These are phyloP conservation scores for Pyralis farinalis DNA, from an alignment of 2,888 invertebrate species.

Conservation along the genomic window DNA sequence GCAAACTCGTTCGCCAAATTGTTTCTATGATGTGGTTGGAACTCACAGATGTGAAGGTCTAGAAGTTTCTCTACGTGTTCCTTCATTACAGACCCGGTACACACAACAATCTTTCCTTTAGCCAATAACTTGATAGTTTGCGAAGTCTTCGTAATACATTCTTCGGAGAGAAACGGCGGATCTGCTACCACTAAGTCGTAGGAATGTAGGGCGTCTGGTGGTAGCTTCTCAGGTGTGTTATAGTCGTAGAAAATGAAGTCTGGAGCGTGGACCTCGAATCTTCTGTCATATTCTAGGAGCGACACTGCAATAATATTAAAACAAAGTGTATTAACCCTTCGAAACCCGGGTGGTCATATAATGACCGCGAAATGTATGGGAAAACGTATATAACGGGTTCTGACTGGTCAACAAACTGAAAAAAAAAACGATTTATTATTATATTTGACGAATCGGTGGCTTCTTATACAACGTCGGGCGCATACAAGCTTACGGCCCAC, in stretches of 20 bases:
- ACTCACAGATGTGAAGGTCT: constrained; percentile 83
- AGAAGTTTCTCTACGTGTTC: constrained; percentile 84
- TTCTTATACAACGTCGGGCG: too few species aligned
- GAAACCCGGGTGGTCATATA: too few species aligned
- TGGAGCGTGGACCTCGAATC: constrained; percentile 89
- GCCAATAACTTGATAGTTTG: constrained; percentile 87
- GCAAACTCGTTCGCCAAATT: constrained; percentile 96
- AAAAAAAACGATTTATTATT: too few species aligned
- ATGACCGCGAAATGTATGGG: too few species aligned
- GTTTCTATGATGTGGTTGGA: constrained; percentile 91
- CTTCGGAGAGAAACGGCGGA: constrained; percentile 96
- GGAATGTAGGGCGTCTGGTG: constrained; percentile 75
- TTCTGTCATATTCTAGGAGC: constrained; percentile 91
- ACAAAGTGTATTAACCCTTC: too few species aligned
- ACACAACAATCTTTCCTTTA: constrained; percentile 90
- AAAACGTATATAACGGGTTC: too few species aligned
- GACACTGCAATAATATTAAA: constrained; percentile 79
- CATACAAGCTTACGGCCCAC: too few species aligned
- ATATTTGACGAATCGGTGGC: too few species aligned
- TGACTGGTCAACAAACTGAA: too few species aligned
- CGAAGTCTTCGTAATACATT: constrained; percentile 92
- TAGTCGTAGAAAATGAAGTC: constrained; percentile 95
- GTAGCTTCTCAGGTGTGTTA: constrained; percentile 86
- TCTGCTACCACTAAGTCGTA: constrained; percentile 95
- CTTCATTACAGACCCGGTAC: constrained; percentile 93